Evolutionary conservation across 2,113 vertebrate genomes (phyloP), one percentile per base, ranked within the genome.

Genomic region (Hydropotes inermis): DNA sequence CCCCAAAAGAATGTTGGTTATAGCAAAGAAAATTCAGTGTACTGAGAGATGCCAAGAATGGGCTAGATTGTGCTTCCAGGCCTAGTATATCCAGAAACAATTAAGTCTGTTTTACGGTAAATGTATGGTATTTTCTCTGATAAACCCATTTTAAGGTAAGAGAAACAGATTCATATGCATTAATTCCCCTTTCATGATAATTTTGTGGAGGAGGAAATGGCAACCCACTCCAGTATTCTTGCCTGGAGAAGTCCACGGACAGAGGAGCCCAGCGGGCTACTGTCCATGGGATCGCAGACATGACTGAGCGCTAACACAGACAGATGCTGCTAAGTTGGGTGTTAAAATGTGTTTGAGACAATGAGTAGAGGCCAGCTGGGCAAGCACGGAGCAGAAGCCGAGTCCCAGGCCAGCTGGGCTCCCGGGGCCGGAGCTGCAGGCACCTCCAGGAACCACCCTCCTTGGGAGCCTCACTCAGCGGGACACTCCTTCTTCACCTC

Each of bases 1-100:
- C 94, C 47, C 15, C 91, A 94, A 89, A 93, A 60, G 45, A 95
- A 88, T 55, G 92, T 36, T 86, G 74, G 52, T 36, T 64, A 84
- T 0, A 82, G 60, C 13, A 67, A 81, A 94, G 58, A 79, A 95
- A 95, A 87, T 1, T 28, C n/a, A 89, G 54, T 52, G 45, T 23
- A 9, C 30, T 21, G 21, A 23, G 88, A 95, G 97, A 93, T 67
- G 89, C 52, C 45, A 91, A 45, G 2, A 97, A 61, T 9, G 67
- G 50, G 19, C 2, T 7, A 97, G 47, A 2, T 9, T 94, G n/a
- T 0, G 0, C 50, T 83, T 97, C 91, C 43, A 45, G 50, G 25
- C 25, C 70, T 79, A 27, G 33, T 21, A 9, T 7, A 33, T 74
- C 50, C 76, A 89, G 27, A 21, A 45, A 88, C 1, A 78, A 82